Base-by-base conservation (phyloP, 2,797 vertebrate species). In the Spatula versicolor region DNA sequence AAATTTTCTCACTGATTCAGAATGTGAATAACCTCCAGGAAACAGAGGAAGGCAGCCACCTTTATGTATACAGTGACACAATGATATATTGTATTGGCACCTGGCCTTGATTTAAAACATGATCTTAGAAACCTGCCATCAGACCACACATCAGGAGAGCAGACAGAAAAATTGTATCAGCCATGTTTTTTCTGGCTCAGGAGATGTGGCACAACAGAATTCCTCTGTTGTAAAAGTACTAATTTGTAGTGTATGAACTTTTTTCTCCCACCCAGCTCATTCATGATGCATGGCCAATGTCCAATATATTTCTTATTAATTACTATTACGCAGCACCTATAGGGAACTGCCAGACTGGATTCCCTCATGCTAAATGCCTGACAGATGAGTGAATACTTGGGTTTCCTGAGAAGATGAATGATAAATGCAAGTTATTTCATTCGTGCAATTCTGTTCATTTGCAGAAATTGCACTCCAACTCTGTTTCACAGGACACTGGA, bases 1-100 rank as follows among this genome's bases (percentile, higher is more conserved):
- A 94, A 79, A 82, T 90, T 79, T 69, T 91, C 19, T 67, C n/a
- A 86, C 52, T 90, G 63, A 84, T 93, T 86, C 86, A 52, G 67
- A 88, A 77, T 83, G 67, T 45, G 88, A 92, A 90, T 71, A 87
- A 74, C 8, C 43, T 50, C 35, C 72, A 85, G 79, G 78, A 94
- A 84, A 45, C 0, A 4, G 55, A 86, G 68, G 62, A 73, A 63
- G 31, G 52, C 67, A 83, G 14, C 20, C 31, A 54, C 55, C 28
- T 73, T 82, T 64, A 43, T 54, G 30, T 54, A 18, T 35, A 11
- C 17, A 54, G 33, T 86, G 48, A 35, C n/a, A 60, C n/a, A 81
- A 78, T 8, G 30, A 56, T 80, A n/a, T 54, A 71, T 22, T 63
- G 8, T 82, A 60, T 68, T 77, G 31, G 39, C 6, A 16, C 26